These are phyloP conservation scores for Eupithecia subfuscata DNA, from an alignment of 2,888 invertebrate species.

Conservation along the genomic window DNA sequence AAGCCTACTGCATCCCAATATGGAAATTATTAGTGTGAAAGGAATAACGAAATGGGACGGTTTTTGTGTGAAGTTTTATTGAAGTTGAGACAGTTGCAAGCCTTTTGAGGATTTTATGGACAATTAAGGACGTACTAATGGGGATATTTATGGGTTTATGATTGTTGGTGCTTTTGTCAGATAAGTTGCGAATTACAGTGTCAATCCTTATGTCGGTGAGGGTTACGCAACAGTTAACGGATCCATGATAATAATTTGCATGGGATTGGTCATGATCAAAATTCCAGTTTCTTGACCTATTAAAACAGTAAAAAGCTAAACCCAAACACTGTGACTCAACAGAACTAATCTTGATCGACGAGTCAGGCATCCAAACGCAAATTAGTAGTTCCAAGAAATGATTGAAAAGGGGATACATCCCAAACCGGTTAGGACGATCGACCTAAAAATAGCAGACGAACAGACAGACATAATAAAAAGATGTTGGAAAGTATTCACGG, in stretches of 20 bases:
- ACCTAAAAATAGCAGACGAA: constrained; percentile 56
- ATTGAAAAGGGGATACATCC: constrained; percentile 43
- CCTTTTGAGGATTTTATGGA: constrained; percentile 14
- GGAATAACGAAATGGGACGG: constrained; percentile 20
- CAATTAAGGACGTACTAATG: neutral
- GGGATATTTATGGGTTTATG: neutral
- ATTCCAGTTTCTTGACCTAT: constrained; percentile 17
- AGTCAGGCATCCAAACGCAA: constrained; percentile 34
- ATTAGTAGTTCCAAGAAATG: constrained; percentile 42
- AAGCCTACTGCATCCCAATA: constrained; percentile 22
- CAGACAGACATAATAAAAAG: constrained; percentile 59
- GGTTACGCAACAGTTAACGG: neutral
- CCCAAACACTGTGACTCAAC: constrained; percentile 12
- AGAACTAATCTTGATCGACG: constrained; percentile 13
- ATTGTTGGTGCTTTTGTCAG: neutral
- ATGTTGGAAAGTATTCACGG: constrained; percentile 56
- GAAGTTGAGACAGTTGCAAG: constrained; percentile 5
- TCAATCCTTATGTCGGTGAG: neutral
- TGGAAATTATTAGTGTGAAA: constrained; percentile 35
- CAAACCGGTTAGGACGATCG: constrained; percentile 52
- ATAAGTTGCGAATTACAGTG: neutral
- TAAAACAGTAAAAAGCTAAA: neutral
- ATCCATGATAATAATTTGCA: neutral
- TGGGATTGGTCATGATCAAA: neutral
- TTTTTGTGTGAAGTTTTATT: constrained; percentile 28